phyloP scores from a whole-genome alignment of 2,113 vertebrate genomes.

The Cyprinodon variegatus region DNA sequence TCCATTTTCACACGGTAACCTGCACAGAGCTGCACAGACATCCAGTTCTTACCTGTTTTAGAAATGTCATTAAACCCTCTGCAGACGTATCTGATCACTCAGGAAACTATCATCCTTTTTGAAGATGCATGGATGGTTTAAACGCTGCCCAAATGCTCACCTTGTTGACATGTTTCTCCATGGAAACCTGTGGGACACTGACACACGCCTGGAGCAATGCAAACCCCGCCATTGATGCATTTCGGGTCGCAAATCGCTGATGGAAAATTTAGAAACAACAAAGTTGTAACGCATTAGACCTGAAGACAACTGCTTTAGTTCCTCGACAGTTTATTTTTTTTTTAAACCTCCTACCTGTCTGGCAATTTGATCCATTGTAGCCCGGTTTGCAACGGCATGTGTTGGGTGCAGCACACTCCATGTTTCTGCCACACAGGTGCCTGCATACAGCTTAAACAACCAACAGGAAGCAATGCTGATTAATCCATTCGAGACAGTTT shows the following conservation, averaged over 20 bases:
- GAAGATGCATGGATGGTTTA: neutral
- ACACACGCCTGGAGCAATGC: conserved; percentile 61
- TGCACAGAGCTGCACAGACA: conserved; percentile 72
- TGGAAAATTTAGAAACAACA: neutral
- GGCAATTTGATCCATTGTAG: conserved; percentile 68
- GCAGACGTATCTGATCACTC: neutral
- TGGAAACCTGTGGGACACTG: conserved; percentile 70
- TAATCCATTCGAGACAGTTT: neutral
- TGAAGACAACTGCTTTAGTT: neutral
- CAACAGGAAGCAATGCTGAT: neutral
- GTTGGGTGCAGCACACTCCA: conserved; percentile 77
- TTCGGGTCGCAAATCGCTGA: conserved; percentile 62
- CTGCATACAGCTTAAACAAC: conserved; percentile 75
- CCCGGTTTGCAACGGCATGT: conserved; percentile 77
- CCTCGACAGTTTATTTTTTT: neutral
- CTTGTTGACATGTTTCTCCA: conserved; percentile 72
- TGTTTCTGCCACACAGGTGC: conserved; percentile 73
- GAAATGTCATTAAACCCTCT: too few species aligned
- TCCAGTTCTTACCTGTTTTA: neutral
- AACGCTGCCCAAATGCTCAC: conserved; percentile 16
- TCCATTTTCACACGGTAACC: conserved; percentile 72
- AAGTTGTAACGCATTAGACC: too few species aligned
- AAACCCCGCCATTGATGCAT: conserved; percentile 62
- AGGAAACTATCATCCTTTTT: neutral
- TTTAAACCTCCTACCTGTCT: conserved; percentile 54